Evolutionary conservation across 2,797 vertebrate genomes (phyloP).

Genomic region (Sebastes dallii): DNA sequence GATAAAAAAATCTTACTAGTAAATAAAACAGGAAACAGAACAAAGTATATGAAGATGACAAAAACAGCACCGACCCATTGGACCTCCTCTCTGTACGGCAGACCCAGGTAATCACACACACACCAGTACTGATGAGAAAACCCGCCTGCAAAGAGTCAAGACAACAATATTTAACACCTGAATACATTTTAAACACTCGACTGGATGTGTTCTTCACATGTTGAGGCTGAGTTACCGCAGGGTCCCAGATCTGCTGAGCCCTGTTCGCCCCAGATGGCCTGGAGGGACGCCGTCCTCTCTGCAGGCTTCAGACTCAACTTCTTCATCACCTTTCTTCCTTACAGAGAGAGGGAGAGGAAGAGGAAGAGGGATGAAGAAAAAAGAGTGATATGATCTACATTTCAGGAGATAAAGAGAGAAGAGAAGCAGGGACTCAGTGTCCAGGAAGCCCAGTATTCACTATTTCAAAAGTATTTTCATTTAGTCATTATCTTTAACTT

Average conservation of each 20-base stretch:
- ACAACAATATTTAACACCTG: not conserved
- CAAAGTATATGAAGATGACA: not conserved
- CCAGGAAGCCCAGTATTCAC: not conserved
- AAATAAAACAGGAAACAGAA: not conserved
- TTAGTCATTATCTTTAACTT: not conserved
- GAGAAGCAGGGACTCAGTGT: not conserved
- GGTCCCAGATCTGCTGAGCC: constrained; percentile 88
- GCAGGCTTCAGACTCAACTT: constrained; percentile 89
- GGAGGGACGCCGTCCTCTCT: constrained; percentile 86
- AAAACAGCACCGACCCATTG: constrained; percentile 89
- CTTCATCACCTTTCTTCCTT: constrained; percentile 89
- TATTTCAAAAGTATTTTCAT: not conserved
- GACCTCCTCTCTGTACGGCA: constrained; percentile 93
- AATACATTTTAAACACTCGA: not conserved
- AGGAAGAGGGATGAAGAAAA: not conserved
- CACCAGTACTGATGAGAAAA: constrained; percentile 97
- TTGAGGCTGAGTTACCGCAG: constrained; percentile 82
- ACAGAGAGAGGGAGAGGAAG: constrained; percentile 13
- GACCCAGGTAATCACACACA: constrained; percentile 91
- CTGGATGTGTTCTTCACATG: fast-evolving
- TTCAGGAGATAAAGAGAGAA: not conserved
- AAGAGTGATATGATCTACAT: not conserved
- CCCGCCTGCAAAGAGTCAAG: constrained; percentile 81
- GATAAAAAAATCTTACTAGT: too few relatives aligned
- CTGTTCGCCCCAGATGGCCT: constrained; percentile 90